Conservation (phyloP, 2,113 vertebrate species). For the Perca flavescens region DNA sequence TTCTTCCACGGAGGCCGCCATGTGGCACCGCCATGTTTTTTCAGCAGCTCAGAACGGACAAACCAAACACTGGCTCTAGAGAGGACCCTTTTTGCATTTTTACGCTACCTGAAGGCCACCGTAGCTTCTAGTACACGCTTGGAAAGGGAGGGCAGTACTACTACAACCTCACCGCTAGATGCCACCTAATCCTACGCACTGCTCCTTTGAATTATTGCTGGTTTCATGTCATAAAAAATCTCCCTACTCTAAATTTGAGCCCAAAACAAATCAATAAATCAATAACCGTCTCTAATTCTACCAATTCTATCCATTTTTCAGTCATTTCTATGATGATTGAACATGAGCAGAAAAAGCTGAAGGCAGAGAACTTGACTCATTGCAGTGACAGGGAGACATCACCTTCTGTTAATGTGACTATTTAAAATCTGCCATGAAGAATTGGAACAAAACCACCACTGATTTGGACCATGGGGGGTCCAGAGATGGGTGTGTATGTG, state of each 20-base stretch:
- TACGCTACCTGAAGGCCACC: no score
- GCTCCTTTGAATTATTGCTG: background rate
- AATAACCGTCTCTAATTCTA: no score
- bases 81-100: no score
- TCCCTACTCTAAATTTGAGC: background rate
- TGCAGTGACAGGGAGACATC: conserved; percentile 9
- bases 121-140: no score
- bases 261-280: background rate
- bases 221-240: background rate
- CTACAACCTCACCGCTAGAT: no score
- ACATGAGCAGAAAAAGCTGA: background rate
- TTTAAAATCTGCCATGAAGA: conserved; percentile 7
- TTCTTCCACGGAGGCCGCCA: no score
- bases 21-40: no score
- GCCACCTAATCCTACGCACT: no score
- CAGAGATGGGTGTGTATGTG: conserved; percentile 23
- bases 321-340: background rate
- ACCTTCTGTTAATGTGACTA: conserved; percentile 22
- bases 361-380: conserved; percentile 20
- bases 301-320: background rate
- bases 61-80: no score
- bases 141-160: no score
- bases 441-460: background rate
- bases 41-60: no score
- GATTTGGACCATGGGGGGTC: conserved; percentile 31